Evolutionary conservation across 2,113 vertebrate species (phyloP).

Genomic region (Strigops habroptila): DNA sequence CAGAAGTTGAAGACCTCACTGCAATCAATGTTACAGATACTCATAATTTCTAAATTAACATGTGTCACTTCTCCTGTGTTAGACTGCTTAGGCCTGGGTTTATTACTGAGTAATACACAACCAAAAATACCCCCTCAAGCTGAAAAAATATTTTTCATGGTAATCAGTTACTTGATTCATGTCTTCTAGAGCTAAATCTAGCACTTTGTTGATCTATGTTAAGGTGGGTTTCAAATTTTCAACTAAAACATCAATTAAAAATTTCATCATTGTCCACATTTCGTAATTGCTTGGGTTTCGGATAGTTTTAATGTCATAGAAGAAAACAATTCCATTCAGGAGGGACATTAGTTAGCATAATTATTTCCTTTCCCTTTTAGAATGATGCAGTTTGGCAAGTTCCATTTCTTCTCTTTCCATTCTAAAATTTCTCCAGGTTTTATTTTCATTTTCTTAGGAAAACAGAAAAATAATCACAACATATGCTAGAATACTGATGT

Average conservation of each 20-base stretch:
- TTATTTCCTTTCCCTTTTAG: background rate
- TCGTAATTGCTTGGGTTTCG: background rate
- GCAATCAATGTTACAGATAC: background rate
- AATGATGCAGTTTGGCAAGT: background rate
- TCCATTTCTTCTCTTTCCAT: background rate
- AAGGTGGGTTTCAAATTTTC: background rate
- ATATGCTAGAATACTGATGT: fast-evolving
- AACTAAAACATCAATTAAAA: background rate
- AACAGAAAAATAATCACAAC: background rate
- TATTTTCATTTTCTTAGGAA: background rate
- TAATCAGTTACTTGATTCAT: background rate
- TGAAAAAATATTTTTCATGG: background rate
- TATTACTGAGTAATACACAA: background rate
- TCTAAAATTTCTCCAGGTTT: background rate
- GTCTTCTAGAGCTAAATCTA: background rate
- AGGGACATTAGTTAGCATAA: background rate
- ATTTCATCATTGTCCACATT: background rate
- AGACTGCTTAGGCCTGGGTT: background rate
- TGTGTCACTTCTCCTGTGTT: background rate
- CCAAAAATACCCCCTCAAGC: background rate
- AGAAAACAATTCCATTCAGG: background rate
- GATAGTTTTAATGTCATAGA: background rate
- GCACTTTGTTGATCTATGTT: background rate
- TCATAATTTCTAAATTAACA: background rate
- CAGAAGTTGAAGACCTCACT: background rate